Base-by-base conservation (phyloP, 2,888 invertebrate species). In the Platypus cylindrus region DNA sequence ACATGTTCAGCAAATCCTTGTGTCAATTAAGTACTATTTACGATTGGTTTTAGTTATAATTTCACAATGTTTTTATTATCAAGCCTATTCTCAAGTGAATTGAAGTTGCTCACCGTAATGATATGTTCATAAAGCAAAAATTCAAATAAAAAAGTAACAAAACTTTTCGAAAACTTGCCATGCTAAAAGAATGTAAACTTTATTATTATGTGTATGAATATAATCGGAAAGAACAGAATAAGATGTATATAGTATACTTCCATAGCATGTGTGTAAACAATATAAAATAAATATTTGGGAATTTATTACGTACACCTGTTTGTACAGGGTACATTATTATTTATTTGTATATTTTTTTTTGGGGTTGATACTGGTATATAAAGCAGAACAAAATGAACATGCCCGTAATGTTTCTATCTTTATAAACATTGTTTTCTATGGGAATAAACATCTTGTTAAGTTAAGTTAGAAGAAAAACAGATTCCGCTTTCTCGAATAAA, bases 261-360 rank as follows among this genome's bases (percentile, higher is more conserved):
- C 22, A 22, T 9, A 16, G 28, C 34, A 34, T 35, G 18, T 35
- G 35, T 35, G 30, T 35, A 35, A 35, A 35, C 35, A 29, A 33
- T 30, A 24, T 20, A 34, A 15, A 34, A 33, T 31, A 37, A 37
- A 37, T 37, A 37, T 37, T 37, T 37, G 27, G 20, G 26, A 37
- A 33, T 34, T 33, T 37, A 37, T 37, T 30, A 34, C 37, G 12
- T 37, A 17, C 37, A 37, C 37, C 37, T 37, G 37, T 37, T 37
- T 30, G 29, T 23, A 23, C 28, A 37, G 32, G 16, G 32, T 28
- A 33, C 16, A 25, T 24, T 37, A 33, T n/a, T n/a, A n/a, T 33
- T 37, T 37, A 34, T 37, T 34, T 37, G 23, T 37, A n/a, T n/a
- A n/a, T n/a, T n/a, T 23, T 37, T 37, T 26, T 34, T 33, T 34